Base-by-base conservation (phyloP, 2,888 invertebrate species). In the Barypeithes pellucidus region DNA sequence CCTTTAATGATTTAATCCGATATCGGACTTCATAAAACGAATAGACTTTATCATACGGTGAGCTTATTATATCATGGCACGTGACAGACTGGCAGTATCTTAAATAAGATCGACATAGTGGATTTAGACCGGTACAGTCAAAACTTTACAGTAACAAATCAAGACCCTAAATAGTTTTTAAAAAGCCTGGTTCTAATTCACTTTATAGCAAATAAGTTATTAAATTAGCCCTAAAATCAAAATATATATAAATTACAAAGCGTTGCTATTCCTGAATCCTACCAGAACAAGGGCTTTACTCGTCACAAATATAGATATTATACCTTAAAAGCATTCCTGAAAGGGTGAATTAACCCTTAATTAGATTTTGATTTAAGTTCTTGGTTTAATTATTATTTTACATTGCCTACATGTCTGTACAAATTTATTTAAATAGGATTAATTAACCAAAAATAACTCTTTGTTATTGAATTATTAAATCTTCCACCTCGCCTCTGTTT, bases 361-460 rank as follows among this genome's bases (percentile, higher is more conserved):
- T n/a, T n/a, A 3, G 16, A 16, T 43, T 43, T 14, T 8, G 16
- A 43, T 43, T 43, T 43, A 43, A 43, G n/a, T 43, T 43, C 8
- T 7, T 12, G 16, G n/a, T 7, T 14, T 43, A 43, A 16, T 39
- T 12, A n/a, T 43, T n/a, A 16, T 43, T 43, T 43, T 43, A 43
- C 14, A 5, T 43, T n/a, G 16, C 43, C 12, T 39, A 39, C 39
- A 3, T n/a, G 39, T n/a, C 39, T n/a, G 2, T n/a, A 39, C 8
- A 43, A 43, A 43, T 43, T 43, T 16, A 43, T 43, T 43, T 43
- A 43, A n/a, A n/a, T 43, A 43, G 2, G 43, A n/a, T 12, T 43
- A 43, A 43, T 16, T 12, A 43, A 43, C 43, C 43, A 16, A 8
- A 43, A 16, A 14, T 16, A 43, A 16, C 43, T 16, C 43, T 43